phyloP scores from a whole-genome alignment of 1,140 invertebrate species.

The Neuroterus valhalla region DNA sequence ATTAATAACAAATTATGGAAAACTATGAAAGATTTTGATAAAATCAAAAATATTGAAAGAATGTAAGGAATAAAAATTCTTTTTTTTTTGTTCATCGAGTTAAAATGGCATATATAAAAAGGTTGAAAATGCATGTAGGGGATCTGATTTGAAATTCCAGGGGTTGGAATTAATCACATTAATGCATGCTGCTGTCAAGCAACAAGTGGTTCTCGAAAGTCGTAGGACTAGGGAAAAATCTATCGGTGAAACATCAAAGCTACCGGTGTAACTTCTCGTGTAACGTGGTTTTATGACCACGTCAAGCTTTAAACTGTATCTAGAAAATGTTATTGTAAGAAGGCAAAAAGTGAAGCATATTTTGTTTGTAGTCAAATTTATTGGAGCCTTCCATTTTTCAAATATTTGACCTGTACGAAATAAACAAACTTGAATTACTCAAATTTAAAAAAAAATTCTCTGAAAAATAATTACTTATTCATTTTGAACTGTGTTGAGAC shows the following conservation, averaged over 20 bases:
- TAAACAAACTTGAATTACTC: no score
- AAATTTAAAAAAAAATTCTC: no score
- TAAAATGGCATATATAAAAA: neutral
- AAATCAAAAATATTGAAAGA: no score
- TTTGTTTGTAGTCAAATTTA: no score
- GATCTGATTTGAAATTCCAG: neutral
- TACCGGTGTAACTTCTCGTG: neutral
- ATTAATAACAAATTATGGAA: no score
- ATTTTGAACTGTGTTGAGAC: no score
- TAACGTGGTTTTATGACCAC: constrained; percentile 16
- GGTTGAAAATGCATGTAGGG: neutral
- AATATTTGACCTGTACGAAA: no score
- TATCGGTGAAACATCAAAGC: constrained; percentile 24
- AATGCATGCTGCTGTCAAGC: constrained; percentile 27
- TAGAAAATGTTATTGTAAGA: neutral
- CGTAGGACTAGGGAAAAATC: constrained; percentile 21
- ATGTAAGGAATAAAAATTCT: no score
- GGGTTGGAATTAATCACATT: constrained; percentile 18
- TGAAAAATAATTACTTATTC: no score
- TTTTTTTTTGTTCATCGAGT: neutral
- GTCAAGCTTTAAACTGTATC: neutral
- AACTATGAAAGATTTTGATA: no score
- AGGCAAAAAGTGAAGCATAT: neutral
- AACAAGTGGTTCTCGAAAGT: constrained; percentile 25
- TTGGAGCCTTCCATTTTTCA: no score